Evolutionary conservation across 2,797 vertebrate genomes (phyloP), one percentile per base, ranked within the genome.

Genomic region (Nasua narica): DNA sequence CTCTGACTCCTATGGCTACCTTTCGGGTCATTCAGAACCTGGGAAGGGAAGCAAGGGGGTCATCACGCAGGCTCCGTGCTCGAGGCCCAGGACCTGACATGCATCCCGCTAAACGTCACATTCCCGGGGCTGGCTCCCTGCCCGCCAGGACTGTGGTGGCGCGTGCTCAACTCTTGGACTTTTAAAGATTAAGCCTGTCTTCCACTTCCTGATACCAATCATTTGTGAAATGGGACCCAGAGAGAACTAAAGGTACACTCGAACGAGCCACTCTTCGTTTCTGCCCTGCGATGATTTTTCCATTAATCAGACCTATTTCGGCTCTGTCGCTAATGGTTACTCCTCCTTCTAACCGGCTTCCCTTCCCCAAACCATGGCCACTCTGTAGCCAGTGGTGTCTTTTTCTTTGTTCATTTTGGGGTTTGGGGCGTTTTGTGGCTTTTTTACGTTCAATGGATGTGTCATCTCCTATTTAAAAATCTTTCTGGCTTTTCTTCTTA

Each of bases 391-490:
- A 27, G 56, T 21, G 11, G 78, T 60, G 62, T 21, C 10, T 74
- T 46, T 48, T 74, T 48, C 23, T 72, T 72, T 72, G 70, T 5
- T 37, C 21, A 5, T 29, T 70, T 70, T 11, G 40, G 23, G 23
- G 11, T 21, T 5, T 27, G 56, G 25, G 56, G 12, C 7, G 48
- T 12, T 12, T 58, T 12, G 50, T 78, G 40, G 5, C 23, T 60
- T 37, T 48, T n/a, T 50, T 5, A 43, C 13, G n/a, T 37, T 27
- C 40, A 19, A 9, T 46, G 52, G 62, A 37, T 40, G 7, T 76
- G 19, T 86, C 93, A 96, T 21, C 16, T 79, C n/a, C 37, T 74
- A 60, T 11, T 32, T 40, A 23, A 92, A 79, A 88, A 60, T 70
- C 32, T 91, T 77, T 25, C 35, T 35, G 29, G 50, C 52, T 92